Evolutionary conservation across 2,797 vertebrate species (phyloP).

Genomic region (Rhyacichthys aspro): DNA sequence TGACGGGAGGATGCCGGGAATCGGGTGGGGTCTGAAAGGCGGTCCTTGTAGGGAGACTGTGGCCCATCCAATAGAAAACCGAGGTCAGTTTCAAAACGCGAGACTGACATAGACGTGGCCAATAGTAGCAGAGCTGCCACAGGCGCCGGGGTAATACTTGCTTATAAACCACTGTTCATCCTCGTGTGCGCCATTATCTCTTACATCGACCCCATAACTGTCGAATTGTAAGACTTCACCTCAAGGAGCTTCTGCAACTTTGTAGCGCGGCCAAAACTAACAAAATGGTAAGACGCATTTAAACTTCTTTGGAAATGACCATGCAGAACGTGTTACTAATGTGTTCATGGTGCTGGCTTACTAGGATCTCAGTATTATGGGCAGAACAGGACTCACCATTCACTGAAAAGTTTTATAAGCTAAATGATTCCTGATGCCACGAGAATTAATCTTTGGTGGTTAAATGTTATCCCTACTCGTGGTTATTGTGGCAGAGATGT

Average conservation of each 20-base stretch:
- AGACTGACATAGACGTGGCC: slow-evolving; percentile 39
- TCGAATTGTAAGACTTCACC: slow-evolving; percentile 74
- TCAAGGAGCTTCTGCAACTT: slow-evolving; percentile 32
- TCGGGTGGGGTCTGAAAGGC: slow-evolving; percentile 68
- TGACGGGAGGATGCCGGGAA: slow-evolving; percentile 29
- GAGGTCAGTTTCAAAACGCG: fast-evolving
- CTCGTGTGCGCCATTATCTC: slow-evolving; percentile 61
- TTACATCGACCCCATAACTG: slow-evolving; percentile 81
- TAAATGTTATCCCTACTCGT: no score
- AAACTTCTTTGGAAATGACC: neutral
- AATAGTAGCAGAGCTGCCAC: slow-evolving; percentile 49
- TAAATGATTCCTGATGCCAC: no score
- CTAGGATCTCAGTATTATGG: no score
- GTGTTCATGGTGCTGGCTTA: no score
- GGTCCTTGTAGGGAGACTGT: neutral
- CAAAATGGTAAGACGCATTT: slow-evolving; percentile 62
- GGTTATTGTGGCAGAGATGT: neutral
- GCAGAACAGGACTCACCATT: no score
- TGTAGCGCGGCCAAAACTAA: slow-evolving; percentile 13
- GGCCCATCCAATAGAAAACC: slow-evolving; percentile 61
- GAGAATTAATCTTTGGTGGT: no score
- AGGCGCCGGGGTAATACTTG: slow-evolving; percentile 28
- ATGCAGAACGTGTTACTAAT: no score
- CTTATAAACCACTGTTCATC: slow-evolving; percentile 59
- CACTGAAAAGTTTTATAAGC: no score